A percentile compares a stretch with the other conserved stretches of the same genome.
phyloP scores from a whole-genome alignment of 2,888 invertebrate species.

The Deilephila elpenor region DNA sequence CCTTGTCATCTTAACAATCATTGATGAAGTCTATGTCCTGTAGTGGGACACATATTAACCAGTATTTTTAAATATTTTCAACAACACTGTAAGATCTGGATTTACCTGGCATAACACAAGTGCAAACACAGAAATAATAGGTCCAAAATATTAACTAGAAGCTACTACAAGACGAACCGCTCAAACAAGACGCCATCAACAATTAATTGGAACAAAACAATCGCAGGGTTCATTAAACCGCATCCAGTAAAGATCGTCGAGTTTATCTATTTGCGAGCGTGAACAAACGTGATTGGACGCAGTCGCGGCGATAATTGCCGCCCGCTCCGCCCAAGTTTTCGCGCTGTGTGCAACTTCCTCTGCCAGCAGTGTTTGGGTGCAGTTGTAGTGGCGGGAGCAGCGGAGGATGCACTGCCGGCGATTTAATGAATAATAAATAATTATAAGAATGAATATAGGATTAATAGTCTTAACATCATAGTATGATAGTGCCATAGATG shows the following conservation, averaged over 20 bases:
- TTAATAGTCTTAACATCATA: no score
- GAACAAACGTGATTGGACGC: conserved; percentile 26
- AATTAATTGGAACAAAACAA: conserved; percentile 18
- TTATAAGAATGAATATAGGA: no score
- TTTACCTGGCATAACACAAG: no score
- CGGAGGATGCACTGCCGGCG: background rate
- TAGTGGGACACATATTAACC: no score
- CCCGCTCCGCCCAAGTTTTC: conserved; percentile 31
- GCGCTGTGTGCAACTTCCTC: conserved; percentile 26
- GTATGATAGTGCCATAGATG: no score
- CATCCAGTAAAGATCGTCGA: background rate
- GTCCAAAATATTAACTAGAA: background rate
- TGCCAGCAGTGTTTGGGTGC: background rate
- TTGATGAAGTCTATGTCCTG: no score
- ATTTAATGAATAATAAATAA: background rate
- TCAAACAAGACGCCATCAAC: background rate
- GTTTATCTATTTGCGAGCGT: conserved; percentile 19
- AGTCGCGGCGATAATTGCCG: conserved; percentile 32
- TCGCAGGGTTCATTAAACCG: conserved; percentile 13
- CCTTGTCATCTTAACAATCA: no score
- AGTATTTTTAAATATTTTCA: background rate
- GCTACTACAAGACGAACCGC: background rate
- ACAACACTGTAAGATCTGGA: background rate
- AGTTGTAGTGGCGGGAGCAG: background rate
- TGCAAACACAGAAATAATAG: background rate